Base-by-base conservation (phyloP, 2,888 invertebrate genomes). In the Unio pictorum region DNA sequence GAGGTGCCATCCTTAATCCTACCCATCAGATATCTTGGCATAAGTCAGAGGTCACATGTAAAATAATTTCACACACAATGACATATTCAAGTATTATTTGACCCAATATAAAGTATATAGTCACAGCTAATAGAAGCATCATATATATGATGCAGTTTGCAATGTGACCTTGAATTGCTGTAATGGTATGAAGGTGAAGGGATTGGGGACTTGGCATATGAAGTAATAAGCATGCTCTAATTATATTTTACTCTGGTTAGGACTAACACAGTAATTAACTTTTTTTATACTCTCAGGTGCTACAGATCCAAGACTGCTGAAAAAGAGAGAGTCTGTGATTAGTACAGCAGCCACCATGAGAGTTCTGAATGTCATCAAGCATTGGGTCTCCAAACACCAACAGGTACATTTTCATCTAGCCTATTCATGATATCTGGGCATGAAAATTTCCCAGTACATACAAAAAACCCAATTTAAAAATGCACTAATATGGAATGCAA, bases 261-360 rank as follows among this genome's bases (percentile, higher is more conserved):
- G 3, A 45, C 15, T 45, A 15, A 45, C 45, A 15, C 8, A 15
- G 15, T 45, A 45, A 45, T 45, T 15, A 15, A 45, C 55, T 34
- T 8, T 60, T 18, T 54, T n/a, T 26, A 34, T 28, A 3, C 55
- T 64, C 65, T 57, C 67, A 80, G 81, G 81, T 73, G 79, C 80
- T 55, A 83, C 83, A 55, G 89, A 89, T 72, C 81, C 85, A 59
- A 71, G 80, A 60, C 60, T 84, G 59, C 81, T 81, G 71, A 87
- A 86, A 83, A 89, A 89, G 76, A 78, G 89, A 56, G 88, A 89
- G 70, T 89, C 89, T 66, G 89, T 89, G 61, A 95, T 96, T 88
- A 95, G 95, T 61, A 96, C 96, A 7, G 96, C 96, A n/a, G 96
- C 96, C 68, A 96, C 96, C 0, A 96, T 96, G 96, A 91, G 97